These are phyloP conservation scores for Plumapathes pennacea DNA, from an alignment of 92 coral and sea anemone species.

Conservation along the genomic window DNA sequence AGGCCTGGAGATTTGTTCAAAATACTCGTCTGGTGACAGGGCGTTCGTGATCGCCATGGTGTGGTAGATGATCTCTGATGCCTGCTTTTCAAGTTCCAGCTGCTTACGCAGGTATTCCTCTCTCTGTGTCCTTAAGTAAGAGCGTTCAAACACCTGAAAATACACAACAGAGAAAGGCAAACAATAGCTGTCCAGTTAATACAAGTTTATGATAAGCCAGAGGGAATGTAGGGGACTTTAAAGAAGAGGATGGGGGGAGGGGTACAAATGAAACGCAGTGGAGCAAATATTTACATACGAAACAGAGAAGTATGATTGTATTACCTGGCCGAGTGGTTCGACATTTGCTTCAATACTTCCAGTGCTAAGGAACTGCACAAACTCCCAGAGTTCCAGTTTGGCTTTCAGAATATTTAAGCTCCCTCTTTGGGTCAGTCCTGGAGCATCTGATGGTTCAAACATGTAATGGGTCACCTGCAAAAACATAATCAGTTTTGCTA, in stretches of 20 bases:
- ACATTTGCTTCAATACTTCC: slow-evolving; percentile 50
- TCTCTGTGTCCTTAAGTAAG: slow-evolving; percentile 50
- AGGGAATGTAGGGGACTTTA: too few species aligned
- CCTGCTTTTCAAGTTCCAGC: slow-evolving; percentile 47
- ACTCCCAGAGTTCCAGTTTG: slow-evolving; percentile 53
- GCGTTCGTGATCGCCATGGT: slow-evolving; percentile 59
- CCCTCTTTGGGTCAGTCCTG: slow-evolving; percentile 35
- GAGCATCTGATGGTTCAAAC: slow-evolving; percentile 25
- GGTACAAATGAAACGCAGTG: too few species aligned
- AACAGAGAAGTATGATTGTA: too few species aligned
- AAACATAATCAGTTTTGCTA: too few species aligned
- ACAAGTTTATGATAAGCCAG: too few species aligned
- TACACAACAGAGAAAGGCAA: neutral
- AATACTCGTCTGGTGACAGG: slow-evolving; percentile 53
- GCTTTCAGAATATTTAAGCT: slow-evolving; percentile 50
- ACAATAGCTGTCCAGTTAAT: neutral
- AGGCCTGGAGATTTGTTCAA: slow-evolving; percentile 47
- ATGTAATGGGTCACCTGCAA: slow-evolving; percentile 54
- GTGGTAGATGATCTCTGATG: slow-evolving; percentile 50
- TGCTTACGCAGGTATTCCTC: slow-evolving; percentile 57
- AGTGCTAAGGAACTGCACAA: slow-evolving; percentile 59
- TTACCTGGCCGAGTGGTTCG: slow-evolving; percentile 58
- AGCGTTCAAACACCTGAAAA: slow-evolving; percentile 56
- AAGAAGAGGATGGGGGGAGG: too few species aligned
- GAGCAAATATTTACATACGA: too few species aligned